Percentiles rank a stretch among this genome's conserved stretches.
These are phyloP conservation scores for Loriculus beryllinus DNA, from an alignment of 2,797 vertebrate genomes.

Conservation along the genomic window DNA sequence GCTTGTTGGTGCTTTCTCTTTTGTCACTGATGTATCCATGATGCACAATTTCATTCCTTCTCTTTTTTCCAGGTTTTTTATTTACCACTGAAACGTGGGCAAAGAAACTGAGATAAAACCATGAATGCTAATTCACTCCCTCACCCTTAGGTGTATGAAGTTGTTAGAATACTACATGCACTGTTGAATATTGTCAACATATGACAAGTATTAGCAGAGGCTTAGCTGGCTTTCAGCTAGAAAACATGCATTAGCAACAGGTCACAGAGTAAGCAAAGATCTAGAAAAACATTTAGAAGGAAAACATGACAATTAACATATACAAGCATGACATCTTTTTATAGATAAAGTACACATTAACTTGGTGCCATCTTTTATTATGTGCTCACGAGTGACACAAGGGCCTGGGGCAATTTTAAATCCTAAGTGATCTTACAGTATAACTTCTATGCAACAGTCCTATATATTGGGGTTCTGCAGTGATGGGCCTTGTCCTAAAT, in stretches of 20 bases:
- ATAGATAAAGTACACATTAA: neutral
- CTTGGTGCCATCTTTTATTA: neutral
- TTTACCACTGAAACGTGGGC: neutral
- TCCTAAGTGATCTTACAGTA: neutral
- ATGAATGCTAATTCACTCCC: neutral
- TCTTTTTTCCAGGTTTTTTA: neutral
- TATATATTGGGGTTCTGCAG: neutral
- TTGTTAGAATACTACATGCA: neutral
- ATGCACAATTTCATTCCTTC: neutral
- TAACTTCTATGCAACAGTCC: neutral
- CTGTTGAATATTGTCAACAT: slow-evolving; percentile 28
- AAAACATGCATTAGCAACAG: slow-evolving; percentile 52
- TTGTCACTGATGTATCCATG: slow-evolving; percentile 9
- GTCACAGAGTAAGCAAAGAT: slow-evolving; percentile 42
- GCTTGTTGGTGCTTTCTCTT: slow-evolving; percentile 22
- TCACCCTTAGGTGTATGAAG: neutral
- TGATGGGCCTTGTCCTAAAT: neutral
- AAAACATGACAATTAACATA: slow-evolving; percentile 32
- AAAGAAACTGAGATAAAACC: slow-evolving; percentile 4
- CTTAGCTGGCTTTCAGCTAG: slow-evolving; percentile 26
- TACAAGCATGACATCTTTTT: neutral
- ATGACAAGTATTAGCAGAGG: neutral
- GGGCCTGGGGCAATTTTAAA: neutral
- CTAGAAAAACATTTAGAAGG: neutral
- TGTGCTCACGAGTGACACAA: neutral